Base-by-base conservation (phyloP, 2,113 vertebrate genomes). In the Athene noctua region DNA sequence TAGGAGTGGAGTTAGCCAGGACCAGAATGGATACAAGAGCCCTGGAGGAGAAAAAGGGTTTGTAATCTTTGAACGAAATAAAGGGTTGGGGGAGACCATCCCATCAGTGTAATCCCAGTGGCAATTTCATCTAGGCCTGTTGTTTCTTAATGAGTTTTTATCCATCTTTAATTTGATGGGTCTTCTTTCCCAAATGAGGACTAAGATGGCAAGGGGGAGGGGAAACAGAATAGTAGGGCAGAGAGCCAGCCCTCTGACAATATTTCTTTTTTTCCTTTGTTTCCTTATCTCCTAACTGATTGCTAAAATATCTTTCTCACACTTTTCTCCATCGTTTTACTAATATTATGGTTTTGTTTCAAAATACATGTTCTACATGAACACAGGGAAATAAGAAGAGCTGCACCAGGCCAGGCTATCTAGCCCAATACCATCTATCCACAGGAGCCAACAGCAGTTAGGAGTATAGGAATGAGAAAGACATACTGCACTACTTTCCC, bases 141-240 rank as follows among this genome's bases (percentile, higher is more conserved):
- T 95, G 86, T 93, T 95, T 95, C 44, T 83, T 93, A 93, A 97
- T 97, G 91, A 88, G 54, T 74, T 95, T 96, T 96, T 89, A 86
- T 75, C 93, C 80, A 86, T 94, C 80, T 95, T 88, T 97, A 96
- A 92, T 97, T 95, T 95, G 88, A 94, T 0, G 0, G 36, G 77
- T 91, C 78, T 95, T 92, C 79, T 92, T 94, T 95, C 78, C 61
- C 70, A 68, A 79, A 92, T 62, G 88, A 94, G 12, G 17, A 13
- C 51, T 81, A 71, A 86, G 44, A 84, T 58, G 46, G 44, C 44
- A 86, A 79, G 40, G 42, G 59, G 75, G 55, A 70, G 16, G 29
- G 38, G 23, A 89, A 86, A 59, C 10, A 83, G 42, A 83, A 42
- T 10, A 54, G 21, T 18, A 86, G 32, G 55, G 61, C 67, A 93